phyloP scores from a whole-genome alignment of 2,113 vertebrate genomes.

The Lasiurus cinereus region DNA sequence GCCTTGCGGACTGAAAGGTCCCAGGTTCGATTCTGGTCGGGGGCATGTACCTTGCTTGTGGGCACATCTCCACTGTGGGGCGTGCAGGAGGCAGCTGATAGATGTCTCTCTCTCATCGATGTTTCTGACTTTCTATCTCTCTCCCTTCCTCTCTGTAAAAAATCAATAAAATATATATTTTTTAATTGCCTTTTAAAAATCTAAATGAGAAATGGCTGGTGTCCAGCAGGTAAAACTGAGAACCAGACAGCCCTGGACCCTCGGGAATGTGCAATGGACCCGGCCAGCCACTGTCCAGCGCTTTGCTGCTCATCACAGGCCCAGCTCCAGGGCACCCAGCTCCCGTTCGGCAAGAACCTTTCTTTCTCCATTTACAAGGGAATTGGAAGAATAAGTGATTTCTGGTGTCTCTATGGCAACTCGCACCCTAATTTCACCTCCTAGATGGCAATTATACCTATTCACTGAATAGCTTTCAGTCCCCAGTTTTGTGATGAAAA shows the following conservation, averaged over 20 bases:
- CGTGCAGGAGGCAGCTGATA: no score
- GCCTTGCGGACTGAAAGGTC: no score
- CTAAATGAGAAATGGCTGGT: neutral
- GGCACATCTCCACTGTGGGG: no score
- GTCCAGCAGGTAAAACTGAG: neutral
- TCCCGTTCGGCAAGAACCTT: slow-evolving; percentile 33
- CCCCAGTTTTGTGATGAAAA: slow-evolving; percentile 68
- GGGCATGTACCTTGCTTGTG: no score
- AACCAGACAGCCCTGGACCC: neutral
- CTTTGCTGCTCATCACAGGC: neutral
- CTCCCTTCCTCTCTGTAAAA: no score
- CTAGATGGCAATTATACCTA: slow-evolving; percentile 74
- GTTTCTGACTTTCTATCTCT: no score
- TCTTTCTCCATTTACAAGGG: slow-evolving; percentile 63
- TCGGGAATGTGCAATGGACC: neutral
- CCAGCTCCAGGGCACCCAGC: neutral
- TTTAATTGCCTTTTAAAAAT: slow-evolving; percentile 18
- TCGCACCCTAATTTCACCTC: slow-evolving; percentile 75
- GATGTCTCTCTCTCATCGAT: no score
- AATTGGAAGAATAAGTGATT: slow-evolving; percentile 65
- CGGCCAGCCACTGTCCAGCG: neutral
- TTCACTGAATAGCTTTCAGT: slow-evolving; percentile 73
- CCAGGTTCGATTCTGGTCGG: no score
- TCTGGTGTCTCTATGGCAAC: slow-evolving; percentile 80
- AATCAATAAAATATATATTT: no score